These are phyloP conservation scores for Hylaeus anthracinus DNA, from an alignment of 1,140 invertebrate species.

Conservation along the genomic window DNA sequence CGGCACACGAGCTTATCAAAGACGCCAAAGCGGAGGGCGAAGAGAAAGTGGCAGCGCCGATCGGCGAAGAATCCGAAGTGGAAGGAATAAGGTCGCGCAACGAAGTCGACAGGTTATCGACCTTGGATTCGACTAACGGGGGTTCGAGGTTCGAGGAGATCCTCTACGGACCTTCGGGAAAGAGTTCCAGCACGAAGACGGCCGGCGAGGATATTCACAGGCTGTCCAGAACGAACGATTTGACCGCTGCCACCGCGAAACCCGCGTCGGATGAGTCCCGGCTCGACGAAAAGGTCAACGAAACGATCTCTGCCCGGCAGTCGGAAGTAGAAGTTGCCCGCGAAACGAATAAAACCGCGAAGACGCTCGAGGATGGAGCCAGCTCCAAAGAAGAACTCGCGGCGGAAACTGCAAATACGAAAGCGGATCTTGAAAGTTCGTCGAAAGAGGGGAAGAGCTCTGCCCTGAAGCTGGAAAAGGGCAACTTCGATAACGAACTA, in stretches of 20 bases:
- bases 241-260: constrained; percentile 42
- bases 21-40: neutral
- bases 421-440: no score
- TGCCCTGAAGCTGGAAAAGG: neutral
- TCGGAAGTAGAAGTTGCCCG: no score
- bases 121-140: constrained; percentile 9
- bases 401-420: neutral
- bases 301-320: neutral
- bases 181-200: constrained; percentile 54
- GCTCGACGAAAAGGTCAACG: constrained; percentile 27
- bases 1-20: neutral
- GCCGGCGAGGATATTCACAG: constrained; percentile 32
- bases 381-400: neutral
- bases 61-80: neutral
- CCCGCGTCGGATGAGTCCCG: constrained; percentile 22
- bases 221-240: constrained; percentile 38
- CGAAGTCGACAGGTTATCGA: constrained; percentile 18
- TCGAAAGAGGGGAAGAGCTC: neutral
- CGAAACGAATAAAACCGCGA: neutral
- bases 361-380: neutral
- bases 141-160: constrained; percentile 33
- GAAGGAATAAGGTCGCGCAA: constrained; percentile 10
- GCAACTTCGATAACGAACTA: neutral
- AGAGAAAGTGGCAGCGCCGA: constrained; percentile 9
- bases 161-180: constrained; percentile 29